A percentile compares a stretch with the other conserved stretches of the same genome.
Evolutionary conservation across 2,113 vertebrate species (phyloP).

Genomic region (Excalfactoria chinensis): DNA sequence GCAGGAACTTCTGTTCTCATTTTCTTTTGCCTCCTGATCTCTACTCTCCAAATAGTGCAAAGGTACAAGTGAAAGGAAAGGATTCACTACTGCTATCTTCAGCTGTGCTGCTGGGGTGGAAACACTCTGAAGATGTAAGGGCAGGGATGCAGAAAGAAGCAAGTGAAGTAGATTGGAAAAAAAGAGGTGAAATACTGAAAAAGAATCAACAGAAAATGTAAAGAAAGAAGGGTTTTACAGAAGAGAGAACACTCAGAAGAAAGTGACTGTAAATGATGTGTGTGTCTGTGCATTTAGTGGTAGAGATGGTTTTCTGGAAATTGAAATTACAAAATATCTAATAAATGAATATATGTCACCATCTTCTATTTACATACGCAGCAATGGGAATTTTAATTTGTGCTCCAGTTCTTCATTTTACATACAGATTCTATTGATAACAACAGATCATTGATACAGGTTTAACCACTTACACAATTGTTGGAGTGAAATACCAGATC

Average conservation of each 20-base stretch:
- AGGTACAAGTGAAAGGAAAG: background rate
- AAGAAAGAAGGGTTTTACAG: background rate
- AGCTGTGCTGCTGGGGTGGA: background rate
- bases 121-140: background rate
- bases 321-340: background rate
- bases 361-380: background rate
- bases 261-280: background rate
- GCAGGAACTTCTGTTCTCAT: background rate
- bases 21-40: background rate
- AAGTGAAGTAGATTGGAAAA: background rate
- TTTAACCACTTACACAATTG: background rate
- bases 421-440: background rate
- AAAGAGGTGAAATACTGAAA: background rate
- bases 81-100: background rate
- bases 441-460: background rate
- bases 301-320: background rate
- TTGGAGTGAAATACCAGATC: background rate
- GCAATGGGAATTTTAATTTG: background rate
- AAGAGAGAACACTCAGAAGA: background rate
- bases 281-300: background rate
- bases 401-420: background rate
- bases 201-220: background rate
- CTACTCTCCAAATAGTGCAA: background rate
- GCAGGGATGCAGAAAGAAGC: background rate
- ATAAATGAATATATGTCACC: background rate